These are phyloP conservation scores for Tympanoctomys barrerae DNA, from an alignment of 2,797 vertebrate genomes.

Conservation along the genomic window DNA sequence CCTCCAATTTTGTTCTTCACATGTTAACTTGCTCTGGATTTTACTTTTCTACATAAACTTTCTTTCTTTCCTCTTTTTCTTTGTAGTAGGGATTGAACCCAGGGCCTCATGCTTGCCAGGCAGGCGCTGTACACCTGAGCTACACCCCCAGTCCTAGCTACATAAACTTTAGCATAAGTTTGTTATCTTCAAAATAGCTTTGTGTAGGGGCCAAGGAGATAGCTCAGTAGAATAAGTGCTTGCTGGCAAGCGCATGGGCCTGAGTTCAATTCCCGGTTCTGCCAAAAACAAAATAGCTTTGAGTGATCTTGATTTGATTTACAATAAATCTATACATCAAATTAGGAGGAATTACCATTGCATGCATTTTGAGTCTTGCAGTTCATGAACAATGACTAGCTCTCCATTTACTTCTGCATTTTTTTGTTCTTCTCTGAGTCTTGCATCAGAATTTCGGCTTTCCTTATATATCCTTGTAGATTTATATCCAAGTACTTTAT, in stretches of 20 bases:
- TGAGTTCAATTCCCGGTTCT: no score
- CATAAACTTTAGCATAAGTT: background rate
- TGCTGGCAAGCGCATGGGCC: no score
- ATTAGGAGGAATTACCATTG: background rate
- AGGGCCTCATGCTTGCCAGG: no score
- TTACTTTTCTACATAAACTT: background rate
- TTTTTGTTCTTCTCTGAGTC: slow-evolving; percentile 24
- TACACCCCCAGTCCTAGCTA: background rate
- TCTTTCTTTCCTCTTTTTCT: no score
- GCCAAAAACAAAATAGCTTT: background rate
- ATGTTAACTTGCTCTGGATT: background rate
- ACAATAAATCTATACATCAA: background rate
- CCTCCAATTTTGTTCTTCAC: background rate
- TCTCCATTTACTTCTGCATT: background rate
- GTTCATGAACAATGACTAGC: background rate
- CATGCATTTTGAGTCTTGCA: background rate
- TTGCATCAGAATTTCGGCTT: slow-evolving; percentile 48
- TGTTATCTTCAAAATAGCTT: background rate
- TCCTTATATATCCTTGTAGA: background rate
- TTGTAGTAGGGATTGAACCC: no score
- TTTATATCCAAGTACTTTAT: background rate
- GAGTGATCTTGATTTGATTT: background rate
- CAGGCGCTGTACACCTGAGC: no score
- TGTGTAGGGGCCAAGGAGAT: no score
- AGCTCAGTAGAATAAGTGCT: no score